A percentile compares a stretch with the other conserved stretches of the same genome.
Evolutionary conservation across 2,797 vertebrate genomes (phyloP).

Genomic region (Syngnathus acus): DNA sequence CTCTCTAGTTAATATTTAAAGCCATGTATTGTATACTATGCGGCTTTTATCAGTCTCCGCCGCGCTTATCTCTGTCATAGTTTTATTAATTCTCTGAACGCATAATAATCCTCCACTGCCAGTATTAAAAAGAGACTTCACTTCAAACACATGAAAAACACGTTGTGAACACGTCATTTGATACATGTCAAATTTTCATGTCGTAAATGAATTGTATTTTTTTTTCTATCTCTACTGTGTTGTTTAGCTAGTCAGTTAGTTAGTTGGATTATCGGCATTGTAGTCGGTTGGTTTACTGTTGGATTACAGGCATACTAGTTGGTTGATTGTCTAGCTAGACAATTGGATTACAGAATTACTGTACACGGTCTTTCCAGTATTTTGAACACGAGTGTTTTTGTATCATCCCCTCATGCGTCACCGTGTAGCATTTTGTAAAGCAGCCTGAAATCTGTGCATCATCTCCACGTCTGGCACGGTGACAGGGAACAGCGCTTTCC

Average conservation of each 20-base stretch:
- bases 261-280: too few relatives aligned
- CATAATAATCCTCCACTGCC: neutral
- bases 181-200: too few relatives aligned
- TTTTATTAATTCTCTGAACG: neutral
- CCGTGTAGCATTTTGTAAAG: neutral
- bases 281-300: too few relatives aligned
- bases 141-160: neutral
- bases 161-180: neutral
- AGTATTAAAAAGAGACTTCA: neutral
- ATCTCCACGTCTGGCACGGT: neutral
- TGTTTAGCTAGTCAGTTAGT: neutral
- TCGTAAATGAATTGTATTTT: too few relatives aligned
- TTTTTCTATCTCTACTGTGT: too few relatives aligned
- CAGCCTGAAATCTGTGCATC: neutral
- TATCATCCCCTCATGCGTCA: neutral
- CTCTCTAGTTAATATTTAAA: conserved; percentile 1
- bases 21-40: neutral
- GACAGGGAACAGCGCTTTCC: neutral
- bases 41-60: neutral
- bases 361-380: neutral
- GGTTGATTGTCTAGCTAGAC: too few relatives aligned
- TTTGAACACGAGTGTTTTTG: neutral
- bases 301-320: too few relatives aligned
- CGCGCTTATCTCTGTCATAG: neutral
- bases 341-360: neutral